Evolutionary conservation across 2,113 vertebrate species (phyloP), one percentile per base, ranked within the genome.

Genomic region (Serilophus lunatus): DNA sequence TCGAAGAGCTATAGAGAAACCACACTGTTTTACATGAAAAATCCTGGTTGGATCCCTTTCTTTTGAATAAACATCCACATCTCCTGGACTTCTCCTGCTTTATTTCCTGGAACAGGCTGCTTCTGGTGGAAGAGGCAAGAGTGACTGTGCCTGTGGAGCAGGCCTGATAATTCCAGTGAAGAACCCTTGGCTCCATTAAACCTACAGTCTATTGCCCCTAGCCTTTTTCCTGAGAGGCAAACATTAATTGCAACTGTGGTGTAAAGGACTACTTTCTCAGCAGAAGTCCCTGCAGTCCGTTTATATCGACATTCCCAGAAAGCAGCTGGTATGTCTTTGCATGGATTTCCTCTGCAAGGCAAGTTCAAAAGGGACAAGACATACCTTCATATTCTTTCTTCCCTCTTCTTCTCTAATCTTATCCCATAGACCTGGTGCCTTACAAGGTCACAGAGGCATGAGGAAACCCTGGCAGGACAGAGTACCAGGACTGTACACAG

Each of bases 21-120:
- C 29, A 60, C 18, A 24, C 3, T 18, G 33, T n/a, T 44, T 54
- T 69, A 36, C 29, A 44, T 23, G 8, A 59, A 44, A 83, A 77
- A 40, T 2, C 8, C 50, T n/a, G 3, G 61, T 72, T 80, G 29
- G 35, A 40, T 79, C 3, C 38, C 20, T 76, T 36, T 63, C 18
- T 86, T 8, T 50, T 0, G 0, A 79, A 6, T 50, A 64, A 86
- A 68, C 14, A 38, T 1, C 5, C 1, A 0, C n/a, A 60, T 68
- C 22, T 61, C 20, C 20, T 13, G 29, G 59, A 15, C 10, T 88
- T 35, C 13, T 82, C 7, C 11, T 31, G 13, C 14, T 68, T 91
- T 69, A 54, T 72, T 56, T 91, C 33, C 24, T 70, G 70, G 35
- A 16, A 11, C 18, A 87, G 17, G 15, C 23, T 92, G 75, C 57